Percentiles rank a stretch among this genome's conserved stretches.
These are phyloP conservation scores for Kryphioiulus occultus DNA, from an alignment of 2,888 invertebrate species.

Conservation along the genomic window DNA sequence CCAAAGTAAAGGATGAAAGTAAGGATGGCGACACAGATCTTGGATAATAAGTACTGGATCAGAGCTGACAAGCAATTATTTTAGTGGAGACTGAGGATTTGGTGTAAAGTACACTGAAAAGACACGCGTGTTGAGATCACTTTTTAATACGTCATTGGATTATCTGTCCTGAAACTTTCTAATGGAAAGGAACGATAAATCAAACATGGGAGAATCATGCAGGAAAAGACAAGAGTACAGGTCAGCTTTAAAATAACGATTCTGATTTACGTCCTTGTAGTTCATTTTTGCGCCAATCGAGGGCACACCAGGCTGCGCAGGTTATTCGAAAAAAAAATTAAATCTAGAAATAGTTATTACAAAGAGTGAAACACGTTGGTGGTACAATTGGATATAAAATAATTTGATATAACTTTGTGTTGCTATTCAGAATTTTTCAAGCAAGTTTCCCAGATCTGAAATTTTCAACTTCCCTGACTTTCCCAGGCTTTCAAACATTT, in stretches of 20 bases:
- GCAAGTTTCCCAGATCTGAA: too few relatives aligned
- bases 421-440: too few relatives aligned
- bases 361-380: too few relatives aligned
- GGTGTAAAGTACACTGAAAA: background rate
- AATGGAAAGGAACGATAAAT: conserved; percentile 43
- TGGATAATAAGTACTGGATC: background rate
- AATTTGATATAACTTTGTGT: too few relatives aligned
- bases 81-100: background rate
- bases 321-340: too few relatives aligned
- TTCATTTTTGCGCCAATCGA: too few relatives aligned
- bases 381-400: too few relatives aligned
- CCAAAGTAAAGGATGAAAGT: background rate
- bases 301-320: too few relatives aligned
- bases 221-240: background rate
- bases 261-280: too few relatives aligned
- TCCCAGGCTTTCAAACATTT: too few relatives aligned
- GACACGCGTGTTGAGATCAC: conserved; percentile 13
- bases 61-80: conserved; percentile 20
- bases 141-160: conserved; percentile 47
- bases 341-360: too few relatives aligned
- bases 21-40: background rate
- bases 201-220: background rate
- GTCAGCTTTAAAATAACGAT: background rate
- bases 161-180: conserved; percentile 1
- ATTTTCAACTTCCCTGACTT: too few relatives aligned